These are phyloP conservation scores for Campylomormyrus numenius DNA, from an alignment of 2,113 vertebrate species.

Conservation along the genomic window DNA sequence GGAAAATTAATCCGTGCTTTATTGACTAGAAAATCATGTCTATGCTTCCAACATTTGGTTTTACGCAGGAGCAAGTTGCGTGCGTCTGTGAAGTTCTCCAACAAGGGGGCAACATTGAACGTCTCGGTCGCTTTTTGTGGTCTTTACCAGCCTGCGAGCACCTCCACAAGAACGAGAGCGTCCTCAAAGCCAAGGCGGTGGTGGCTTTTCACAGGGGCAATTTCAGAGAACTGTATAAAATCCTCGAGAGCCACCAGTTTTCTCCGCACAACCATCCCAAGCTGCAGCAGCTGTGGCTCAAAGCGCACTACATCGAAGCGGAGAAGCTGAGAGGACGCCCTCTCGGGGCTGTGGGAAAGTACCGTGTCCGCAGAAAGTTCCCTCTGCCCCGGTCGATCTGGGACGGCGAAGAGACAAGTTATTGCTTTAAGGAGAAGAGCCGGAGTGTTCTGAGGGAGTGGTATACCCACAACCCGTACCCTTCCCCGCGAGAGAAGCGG, in stretches of 20 bases:
- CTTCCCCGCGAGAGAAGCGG: conserved; percentile 82
- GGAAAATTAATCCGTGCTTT: conserved; percentile 38
- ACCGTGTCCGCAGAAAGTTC: conserved; percentile 84
- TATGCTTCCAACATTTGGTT: conserved; percentile 89
- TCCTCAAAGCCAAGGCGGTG: conserved; percentile 84
- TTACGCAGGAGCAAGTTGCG: conserved; percentile 88
- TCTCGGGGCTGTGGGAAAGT: conserved; percentile 83
- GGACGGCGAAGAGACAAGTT: conserved; percentile 88
- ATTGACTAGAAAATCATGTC: conserved; percentile 67
- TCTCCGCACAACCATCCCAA: conserved; percentile 86
- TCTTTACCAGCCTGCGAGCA: conserved; percentile 84
- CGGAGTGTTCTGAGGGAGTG: conserved; percentile 81
- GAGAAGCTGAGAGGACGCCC: conserved; percentile 85
- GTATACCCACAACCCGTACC: conserved; percentile 89
- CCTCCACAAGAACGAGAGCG: conserved; percentile 87
- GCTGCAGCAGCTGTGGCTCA: conserved; percentile 85
- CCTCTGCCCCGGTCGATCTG: conserved; percentile 82
- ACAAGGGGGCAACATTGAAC: conserved; percentile 86
- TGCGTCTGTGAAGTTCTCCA: conserved; percentile 87
- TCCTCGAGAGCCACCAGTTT: conserved; percentile 85
- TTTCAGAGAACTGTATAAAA: conserved; percentile 86
- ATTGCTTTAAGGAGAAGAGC: conserved; percentile 88
- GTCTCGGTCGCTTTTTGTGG: conserved; percentile 84
- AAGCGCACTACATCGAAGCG: conserved; percentile 85
- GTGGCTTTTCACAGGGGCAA: conserved; percentile 84